Conservation (phyloP, 2,113 vertebrate genomes). For the Beaufortia kweichowensis region DNA sequence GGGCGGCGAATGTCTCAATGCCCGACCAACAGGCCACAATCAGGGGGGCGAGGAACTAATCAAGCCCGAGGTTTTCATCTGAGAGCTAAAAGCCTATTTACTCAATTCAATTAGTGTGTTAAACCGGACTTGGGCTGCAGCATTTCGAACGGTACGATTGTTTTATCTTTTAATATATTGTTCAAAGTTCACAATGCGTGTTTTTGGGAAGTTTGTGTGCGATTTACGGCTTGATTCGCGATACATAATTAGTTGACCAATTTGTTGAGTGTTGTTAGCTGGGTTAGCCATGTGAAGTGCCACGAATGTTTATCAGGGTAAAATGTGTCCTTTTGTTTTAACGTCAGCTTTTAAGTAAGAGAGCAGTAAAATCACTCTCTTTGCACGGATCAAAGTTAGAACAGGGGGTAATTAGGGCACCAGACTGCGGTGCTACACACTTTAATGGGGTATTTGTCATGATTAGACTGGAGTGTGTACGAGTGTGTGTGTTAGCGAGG, state of each 20-base stretch:
- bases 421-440: background rate
- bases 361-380: background rate
- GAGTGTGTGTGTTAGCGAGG: slow-evolving; percentile 31
- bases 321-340: slow-evolving; percentile 45
- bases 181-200: background rate
- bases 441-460: slow-evolving; percentile 33
- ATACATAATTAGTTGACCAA: slow-evolving; percentile 69
- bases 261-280: slow-evolving; percentile 53
- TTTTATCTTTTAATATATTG: background rate
- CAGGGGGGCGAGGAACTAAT: slow-evolving; percentile 68
- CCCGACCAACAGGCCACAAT: slow-evolving; percentile 68
- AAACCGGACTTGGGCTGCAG: background rate
- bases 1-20: slow-evolving; percentile 65
- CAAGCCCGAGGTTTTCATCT: slow-evolving; percentile 71
- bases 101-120: slow-evolving; percentile 53
- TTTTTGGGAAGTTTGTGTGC: slow-evolving; percentile 43
- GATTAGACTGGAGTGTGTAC: slow-evolving; percentile 9
- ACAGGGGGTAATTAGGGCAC: slow-evolving; percentile 1
- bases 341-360: slow-evolving; percentile 3
- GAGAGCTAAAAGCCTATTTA: slow-evolving; percentile 41
- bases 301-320: slow-evolving; percentile 65
- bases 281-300: slow-evolving; percentile 67
- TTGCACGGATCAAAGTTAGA: slow-evolving; percentile 17
- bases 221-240: slow-evolving; percentile 34
- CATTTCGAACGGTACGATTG: background rate